A percentile compares a stretch with the other conserved stretches of the same genome.
These are phyloP conservation scores for Artibeus lituratus DNA, from an alignment of 2,797 vertebrate genomes.

Conservation along the genomic window DNA sequence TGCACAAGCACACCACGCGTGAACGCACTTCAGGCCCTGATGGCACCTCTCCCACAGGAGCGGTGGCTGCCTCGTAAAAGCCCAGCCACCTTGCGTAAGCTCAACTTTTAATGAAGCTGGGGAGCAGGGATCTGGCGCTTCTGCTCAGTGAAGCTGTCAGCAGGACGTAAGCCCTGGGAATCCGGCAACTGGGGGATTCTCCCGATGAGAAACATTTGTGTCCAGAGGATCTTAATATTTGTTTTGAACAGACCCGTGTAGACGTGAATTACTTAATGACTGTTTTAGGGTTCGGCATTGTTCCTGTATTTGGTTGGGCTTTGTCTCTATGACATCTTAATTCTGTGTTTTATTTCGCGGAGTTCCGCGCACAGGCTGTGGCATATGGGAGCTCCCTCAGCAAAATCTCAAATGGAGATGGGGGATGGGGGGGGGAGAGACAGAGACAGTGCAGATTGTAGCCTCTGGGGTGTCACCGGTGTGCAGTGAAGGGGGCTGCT, in stretches of 20 bases:
- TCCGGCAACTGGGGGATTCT: background rate
- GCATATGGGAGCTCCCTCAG: slow-evolving; percentile 49
- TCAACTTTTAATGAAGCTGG: slow-evolving; percentile 48
- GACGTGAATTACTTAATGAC: slow-evolving; percentile 69
- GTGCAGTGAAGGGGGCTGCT: background rate
- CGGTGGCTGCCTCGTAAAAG: background rate
- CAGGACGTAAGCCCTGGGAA: background rate
- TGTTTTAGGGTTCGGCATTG: slow-evolving; percentile 42
- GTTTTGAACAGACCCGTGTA: slow-evolving; percentile 59
- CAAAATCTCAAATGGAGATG: background rate
- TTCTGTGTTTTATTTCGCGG: slow-evolving; percentile 54
- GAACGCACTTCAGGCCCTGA: background rate
- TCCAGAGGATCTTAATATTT: slow-evolving; percentile 58
- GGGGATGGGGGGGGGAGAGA: background rate
- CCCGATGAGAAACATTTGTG: background rate
- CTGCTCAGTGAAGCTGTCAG: slow-evolving; percentile 18
- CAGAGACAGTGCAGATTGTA: background rate
- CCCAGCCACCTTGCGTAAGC: slow-evolving; percentile 1
- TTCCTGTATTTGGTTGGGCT: slow-evolving; percentile 44
- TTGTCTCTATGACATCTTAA: slow-evolving; percentile 50
- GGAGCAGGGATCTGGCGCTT: background rate
- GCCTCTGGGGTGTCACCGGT: background rate
- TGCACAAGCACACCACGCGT: fast-evolving
- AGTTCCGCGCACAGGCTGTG: background rate
- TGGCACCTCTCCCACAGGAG: fast-evolving